Percentiles rank a stretch among this genome's conserved stretches.
phyloP scores from a whole-genome alignment of 2,888 invertebrate genomes.

The Meliscaeva auricollis region DNA sequence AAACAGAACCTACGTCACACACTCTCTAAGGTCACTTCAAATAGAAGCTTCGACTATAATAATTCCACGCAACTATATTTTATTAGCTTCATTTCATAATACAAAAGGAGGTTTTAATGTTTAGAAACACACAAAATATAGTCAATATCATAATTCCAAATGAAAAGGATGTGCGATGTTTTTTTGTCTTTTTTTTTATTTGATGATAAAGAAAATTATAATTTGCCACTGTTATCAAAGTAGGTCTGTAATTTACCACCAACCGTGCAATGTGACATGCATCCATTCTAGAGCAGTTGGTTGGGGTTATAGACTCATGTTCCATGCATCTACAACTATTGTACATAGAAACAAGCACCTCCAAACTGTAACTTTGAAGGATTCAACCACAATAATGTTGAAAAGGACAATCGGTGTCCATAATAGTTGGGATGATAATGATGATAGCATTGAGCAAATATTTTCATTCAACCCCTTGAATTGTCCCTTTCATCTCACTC shows the following conservation, averaged over 20 bases:
- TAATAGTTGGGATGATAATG: constrained; percentile 4
- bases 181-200: constrained; percentile 15
- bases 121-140: not conserved
- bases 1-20: not conserved
- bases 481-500: constrained; percentile 46
- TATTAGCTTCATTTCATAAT: not conserved
- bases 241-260: constrained; percentile 72
- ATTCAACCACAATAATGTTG: constrained; percentile 4
- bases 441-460: constrained; percentile 21
- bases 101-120: no score
- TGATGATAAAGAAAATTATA: constrained; percentile 43
- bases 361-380: constrained; percentile 27
- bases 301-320: not conserved
- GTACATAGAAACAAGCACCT: not conserved
- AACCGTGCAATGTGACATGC: constrained; percentile 65
- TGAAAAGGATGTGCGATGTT: constrained; percentile 31
- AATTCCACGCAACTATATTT: no score
- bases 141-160: constrained; percentile 42
- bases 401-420: constrained; percentile 8
- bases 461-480: constrained; percentile 22
- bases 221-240: constrained; percentile 58
- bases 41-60: not conserved
- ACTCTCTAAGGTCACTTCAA: not conserved
- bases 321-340: constrained; percentile 27
- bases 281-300: constrained; percentile 27